Base-by-base conservation (phyloP, 92 coral and sea anemone genomes). In the Metridium senile region DNA sequence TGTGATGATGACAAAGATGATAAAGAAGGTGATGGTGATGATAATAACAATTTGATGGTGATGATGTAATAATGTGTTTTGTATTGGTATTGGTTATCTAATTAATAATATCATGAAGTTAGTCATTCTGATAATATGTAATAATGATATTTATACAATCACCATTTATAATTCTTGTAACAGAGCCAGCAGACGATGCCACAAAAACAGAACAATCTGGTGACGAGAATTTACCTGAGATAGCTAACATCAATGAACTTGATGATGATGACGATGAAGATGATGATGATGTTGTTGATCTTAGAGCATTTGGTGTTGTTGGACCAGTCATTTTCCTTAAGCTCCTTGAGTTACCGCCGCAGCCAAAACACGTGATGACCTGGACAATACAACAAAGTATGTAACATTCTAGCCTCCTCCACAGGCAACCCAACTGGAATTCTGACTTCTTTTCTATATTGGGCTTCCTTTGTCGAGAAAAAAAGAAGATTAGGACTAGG, bases 361-460 rank as follows among this genome's bases (percentile, higher is more conserved):
- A 94, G 71, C 93, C 98, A 17, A 94, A 94, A 71, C 58, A 77
- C 62, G 91, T 87, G 62, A 92, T 85, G 26, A 86, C 88, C 23
- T 94, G 98, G 98, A 77, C 80, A 33, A 94, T 94, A 77, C 98
- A 94, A 31, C 98, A 92, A 67, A 77, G 98, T 94, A 76, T 78
- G 87, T 39, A 22, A 19, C 72, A 33, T 18, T 34, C 11, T 54
- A 3, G 3, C 61, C 23, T 16, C 17, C 23, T 54, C 23, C 61
- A 3, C 61, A 16, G 6, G 13, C 13, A n/a, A n/a, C n/a, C n/a
- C n/a, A n/a, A n/a, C n/a, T n/a, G n/a, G n/a, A n/a, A n/a, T n/a
- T n/a, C n/a, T n/a, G n/a, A n/a, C n/a, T n/a, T n/a, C n/a, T n/a
- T n/a, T n/a, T n/a, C n/a, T n/a, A n/a, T n/a, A n/a, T n/a, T n/a